A percentile compares a stretch with the other conserved stretches of the same genome.
Evolutionary conservation across 2,797 vertebrate genomes (phyloP).

Genomic region (Cuniculus paca): DNA sequence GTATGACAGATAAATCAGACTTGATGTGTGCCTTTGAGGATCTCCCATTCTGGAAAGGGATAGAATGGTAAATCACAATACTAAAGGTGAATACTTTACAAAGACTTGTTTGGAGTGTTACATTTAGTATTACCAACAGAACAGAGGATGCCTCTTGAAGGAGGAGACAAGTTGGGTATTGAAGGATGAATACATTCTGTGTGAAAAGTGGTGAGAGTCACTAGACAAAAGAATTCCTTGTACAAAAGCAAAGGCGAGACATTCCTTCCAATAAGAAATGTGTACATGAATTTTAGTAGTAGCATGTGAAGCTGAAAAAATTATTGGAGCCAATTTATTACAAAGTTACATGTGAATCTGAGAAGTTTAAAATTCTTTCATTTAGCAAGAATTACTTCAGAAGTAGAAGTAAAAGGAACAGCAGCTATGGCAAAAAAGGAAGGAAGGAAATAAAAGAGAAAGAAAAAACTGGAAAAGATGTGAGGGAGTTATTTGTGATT

Average conservation of each 20-base stretch:
- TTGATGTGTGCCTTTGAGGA: no score
- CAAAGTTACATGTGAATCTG: neutral
- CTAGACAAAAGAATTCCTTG: neutral
- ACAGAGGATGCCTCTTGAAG: neutral
- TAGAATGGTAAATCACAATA: neutral
- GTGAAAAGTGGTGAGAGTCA: neutral
- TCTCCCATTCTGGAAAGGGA: neutral
- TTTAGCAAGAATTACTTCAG: neutral
- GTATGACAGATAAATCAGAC: neutral
- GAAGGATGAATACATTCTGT: neutral
- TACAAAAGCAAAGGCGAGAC: neutral
- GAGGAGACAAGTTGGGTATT: neutral
- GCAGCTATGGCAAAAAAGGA: neutral
- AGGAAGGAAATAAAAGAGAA: neutral
- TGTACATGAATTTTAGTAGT: neutral
- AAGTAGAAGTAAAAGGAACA: neutral
- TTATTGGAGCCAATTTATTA: neutral
- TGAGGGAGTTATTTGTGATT: neutral
- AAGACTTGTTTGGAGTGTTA: neutral
- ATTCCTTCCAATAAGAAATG: neutral
- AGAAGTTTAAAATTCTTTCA: neutral
- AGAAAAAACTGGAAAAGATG: neutral
- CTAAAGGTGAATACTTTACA: neutral
- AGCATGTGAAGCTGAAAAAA: neutral
- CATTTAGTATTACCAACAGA: neutral